Evolutionary conservation across 2,888 invertebrate genomes (phyloP).

Genomic region (Xestoiulus laeticollis): DNA sequence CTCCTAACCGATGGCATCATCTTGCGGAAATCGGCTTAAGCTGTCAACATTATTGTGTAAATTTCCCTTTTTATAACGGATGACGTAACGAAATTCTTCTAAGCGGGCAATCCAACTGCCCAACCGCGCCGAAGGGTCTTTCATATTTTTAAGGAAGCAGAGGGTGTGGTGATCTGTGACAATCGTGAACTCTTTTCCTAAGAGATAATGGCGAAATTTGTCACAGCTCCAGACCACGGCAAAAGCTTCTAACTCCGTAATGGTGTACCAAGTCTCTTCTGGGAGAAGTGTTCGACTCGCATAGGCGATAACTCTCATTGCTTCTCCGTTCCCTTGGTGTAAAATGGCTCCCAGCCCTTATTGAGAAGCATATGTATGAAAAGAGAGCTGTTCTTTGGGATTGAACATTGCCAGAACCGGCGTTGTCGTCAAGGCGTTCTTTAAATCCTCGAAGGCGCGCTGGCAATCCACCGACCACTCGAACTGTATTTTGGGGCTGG

Average conservation of each 20-base stretch:
- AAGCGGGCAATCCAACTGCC: neutral
- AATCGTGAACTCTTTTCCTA: neutral
- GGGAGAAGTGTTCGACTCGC: neutral
- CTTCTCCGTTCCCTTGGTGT: neutral
- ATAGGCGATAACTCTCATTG: neutral
- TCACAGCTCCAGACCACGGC: neutral
- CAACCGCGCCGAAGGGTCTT: neutral
- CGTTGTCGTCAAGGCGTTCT: neutral
- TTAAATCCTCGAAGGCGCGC: neutral
- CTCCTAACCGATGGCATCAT: neutral
- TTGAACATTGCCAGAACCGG: constrained; percentile 5
- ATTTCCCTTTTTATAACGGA: neutral
- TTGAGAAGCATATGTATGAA: constrained; percentile 42
- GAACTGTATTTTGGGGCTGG: neutral
- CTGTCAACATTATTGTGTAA: neutral
- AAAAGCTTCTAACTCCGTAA: neutral
- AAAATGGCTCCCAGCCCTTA: neutral
- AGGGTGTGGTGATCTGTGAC: neutral
- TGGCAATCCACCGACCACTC: neutral
- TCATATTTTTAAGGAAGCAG: neutral
- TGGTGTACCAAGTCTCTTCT: neutral
- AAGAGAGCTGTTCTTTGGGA: neutral
- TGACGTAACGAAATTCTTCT: neutral
- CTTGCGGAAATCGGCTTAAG: too few relatives aligned
- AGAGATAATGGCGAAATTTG: neutral